These are phyloP conservation scores for Saguinus midas DNA, from an alignment of 2,113 vertebrate species.

Conservation along the genomic window DNA sequence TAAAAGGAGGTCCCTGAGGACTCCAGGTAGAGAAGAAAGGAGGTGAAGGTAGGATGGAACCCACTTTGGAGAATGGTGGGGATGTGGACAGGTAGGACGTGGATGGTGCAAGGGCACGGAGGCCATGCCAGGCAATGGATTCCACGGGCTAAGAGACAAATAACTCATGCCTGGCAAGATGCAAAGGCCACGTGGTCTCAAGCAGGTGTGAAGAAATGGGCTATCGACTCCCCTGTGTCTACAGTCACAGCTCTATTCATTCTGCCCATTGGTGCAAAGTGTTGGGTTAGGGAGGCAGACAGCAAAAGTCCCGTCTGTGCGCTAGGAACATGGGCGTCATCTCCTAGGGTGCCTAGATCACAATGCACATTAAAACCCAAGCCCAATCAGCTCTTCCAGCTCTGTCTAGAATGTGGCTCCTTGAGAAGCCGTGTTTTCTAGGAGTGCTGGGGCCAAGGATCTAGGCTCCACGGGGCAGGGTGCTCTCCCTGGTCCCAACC, in stretches of 20 bases:
- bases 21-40: neutral
- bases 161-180: neutral
- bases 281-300: neutral
- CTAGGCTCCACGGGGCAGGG: neutral
- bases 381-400: neutral
- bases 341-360: neutral
- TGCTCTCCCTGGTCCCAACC: neutral
- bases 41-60: neutral
- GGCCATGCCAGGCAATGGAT: neutral
- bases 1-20: neutral
- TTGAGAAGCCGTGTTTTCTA: neutral
- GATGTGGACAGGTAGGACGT: neutral
- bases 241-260: neutral
- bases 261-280: neutral
- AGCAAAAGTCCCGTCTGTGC: neutral
- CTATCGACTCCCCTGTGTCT: neutral
- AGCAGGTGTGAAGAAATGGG: neutral
- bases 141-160: neutral
- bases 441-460: neutral
- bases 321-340: neutral
- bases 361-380: neutral
- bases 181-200: neutral
- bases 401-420: neutral
- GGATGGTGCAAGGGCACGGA: fast-evolving
- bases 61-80: neutral